These are phyloP conservation scores for Bradypodion ventrale DNA, from an alignment of 2,797 vertebrate genomes.

Conservation along the genomic window DNA sequence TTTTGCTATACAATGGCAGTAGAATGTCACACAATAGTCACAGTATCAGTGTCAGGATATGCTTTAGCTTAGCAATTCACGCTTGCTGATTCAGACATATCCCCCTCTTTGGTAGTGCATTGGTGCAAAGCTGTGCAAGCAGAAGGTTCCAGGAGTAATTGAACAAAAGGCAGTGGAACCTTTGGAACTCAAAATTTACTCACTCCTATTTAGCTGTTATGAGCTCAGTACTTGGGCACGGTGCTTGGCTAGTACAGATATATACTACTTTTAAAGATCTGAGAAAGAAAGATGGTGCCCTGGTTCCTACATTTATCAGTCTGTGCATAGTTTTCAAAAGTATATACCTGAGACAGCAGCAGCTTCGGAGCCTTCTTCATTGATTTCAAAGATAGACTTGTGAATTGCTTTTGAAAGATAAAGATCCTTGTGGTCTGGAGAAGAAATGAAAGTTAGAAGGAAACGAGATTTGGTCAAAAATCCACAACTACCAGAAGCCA, in stretches of 20 bases:
- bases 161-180: neutral
- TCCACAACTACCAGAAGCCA: neutral
- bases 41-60: neutral
- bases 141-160: neutral
- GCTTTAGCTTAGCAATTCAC: neutral
- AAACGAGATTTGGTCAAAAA: neutral
- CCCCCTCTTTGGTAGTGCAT: neutral
- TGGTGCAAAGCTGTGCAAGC: neutral
- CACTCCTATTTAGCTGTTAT: too few relatives aligned
- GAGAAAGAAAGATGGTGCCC: neutral
- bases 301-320: neutral
- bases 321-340: neutral
- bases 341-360: conserved; percentile 89
- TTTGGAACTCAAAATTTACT: neutral
- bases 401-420: conserved; percentile 92
- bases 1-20: neutral
- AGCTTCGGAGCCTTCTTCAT: conserved; percentile 95
- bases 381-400: conserved; percentile 94
- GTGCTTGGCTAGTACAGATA: too few relatives aligned
- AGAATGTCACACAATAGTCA: neutral
- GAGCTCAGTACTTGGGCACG: too few relatives aligned
- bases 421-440: conserved; percentile 84
- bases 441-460: conserved; percentile 36
- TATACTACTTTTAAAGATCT: neutral
- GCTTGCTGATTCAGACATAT: too few relatives aligned